Evolutionary conservation across 2,113 vertebrate genomes (phyloP).

Genomic region (Atractosteus spatula): DNA sequence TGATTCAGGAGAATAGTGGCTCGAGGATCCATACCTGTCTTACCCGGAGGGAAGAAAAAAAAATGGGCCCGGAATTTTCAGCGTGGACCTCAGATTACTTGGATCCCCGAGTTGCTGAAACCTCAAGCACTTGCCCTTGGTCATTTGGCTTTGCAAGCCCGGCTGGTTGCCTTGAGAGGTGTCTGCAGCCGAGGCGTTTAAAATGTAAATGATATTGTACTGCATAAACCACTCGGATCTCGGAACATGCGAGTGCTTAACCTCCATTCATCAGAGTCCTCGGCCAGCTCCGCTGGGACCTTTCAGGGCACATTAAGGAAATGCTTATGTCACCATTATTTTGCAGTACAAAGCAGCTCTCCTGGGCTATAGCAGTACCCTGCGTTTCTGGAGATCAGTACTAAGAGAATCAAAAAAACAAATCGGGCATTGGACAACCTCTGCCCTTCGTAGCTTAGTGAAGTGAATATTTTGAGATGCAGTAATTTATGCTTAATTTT

Average conservation of each 20-base stretch:
- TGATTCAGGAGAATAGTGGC: too few relatives aligned
- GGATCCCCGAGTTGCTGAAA: too few relatives aligned
- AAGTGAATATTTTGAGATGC: slow-evolving; percentile 51
- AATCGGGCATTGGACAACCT: slow-evolving; percentile 28
- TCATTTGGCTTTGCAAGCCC: too few relatives aligned
- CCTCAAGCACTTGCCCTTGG: too few relatives aligned
- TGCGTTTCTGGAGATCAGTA: background rate
- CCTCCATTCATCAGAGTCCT: slow-evolving; percentile 1
- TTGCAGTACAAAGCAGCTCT: background rate
- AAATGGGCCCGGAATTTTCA: too few relatives aligned
- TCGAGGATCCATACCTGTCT: too few relatives aligned
- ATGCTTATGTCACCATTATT: slow-evolving; percentile 1
- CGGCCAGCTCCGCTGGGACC: background rate
- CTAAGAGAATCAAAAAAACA: slow-evolving; percentile 5
- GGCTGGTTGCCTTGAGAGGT: too few relatives aligned
- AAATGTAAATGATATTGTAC: background rate
- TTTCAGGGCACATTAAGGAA: background rate
- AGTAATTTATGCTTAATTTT: slow-evolving; percentile 55
- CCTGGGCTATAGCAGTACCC: background rate
- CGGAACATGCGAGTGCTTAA: background rate
- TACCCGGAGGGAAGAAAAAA: too few relatives aligned
- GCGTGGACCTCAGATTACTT: too few relatives aligned
- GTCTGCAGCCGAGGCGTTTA: too few relatives aligned
- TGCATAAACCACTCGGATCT: background rate
- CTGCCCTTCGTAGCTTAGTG: slow-evolving; percentile 38